Conservation (phyloP, 1,140 invertebrate genomes). For the Heterodera carotae region DNA sequence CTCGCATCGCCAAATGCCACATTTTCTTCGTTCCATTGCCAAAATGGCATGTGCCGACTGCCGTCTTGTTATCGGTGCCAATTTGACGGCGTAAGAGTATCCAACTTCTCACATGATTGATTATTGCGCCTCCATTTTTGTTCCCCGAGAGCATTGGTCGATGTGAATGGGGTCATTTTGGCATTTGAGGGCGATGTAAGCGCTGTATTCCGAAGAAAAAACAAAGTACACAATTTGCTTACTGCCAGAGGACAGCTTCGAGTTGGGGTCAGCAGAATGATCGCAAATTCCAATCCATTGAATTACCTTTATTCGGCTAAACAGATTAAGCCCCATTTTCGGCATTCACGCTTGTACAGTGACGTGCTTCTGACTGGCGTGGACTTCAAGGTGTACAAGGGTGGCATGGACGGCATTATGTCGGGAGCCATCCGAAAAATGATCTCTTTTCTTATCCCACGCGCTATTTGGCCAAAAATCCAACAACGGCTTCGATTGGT, state of each 20-base stretch:
- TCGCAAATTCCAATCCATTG: not conserved
- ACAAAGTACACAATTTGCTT: conserved; percentile 45
- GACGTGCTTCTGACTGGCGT: conserved; percentile 54
- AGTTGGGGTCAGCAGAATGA: conserved; percentile 39
- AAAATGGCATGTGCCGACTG: conserved; percentile 50
- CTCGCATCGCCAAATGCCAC: conserved; percentile 42
- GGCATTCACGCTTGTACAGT: conserved; percentile 48
- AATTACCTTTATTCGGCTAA: conserved; percentile 7
- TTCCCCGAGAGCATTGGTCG: conserved; percentile 35
- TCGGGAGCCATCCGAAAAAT: conserved; percentile 48
- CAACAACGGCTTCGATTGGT: conserved; percentile 51
- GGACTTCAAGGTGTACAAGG: conserved; percentile 55
- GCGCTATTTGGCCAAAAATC: conserved; percentile 58
- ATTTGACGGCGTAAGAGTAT: conserved; percentile 48
- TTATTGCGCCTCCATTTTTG: conserved; percentile 29
- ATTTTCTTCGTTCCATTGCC: conserved; percentile 45
- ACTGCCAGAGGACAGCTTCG: conserved; percentile 49
- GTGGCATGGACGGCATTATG: conserved; percentile 44
- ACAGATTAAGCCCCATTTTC: conserved; percentile 54
- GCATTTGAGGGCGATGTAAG: conserved; percentile 50
- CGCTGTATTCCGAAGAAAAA: conserved; percentile 47
- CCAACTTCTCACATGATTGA: conserved; percentile 15
- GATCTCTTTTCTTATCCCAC: conserved; percentile 44
- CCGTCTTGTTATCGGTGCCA: conserved; percentile 45
- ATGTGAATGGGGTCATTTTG: conserved; percentile 46